A percentile compares a stretch with the other conserved stretches of the same genome.
Conservation (phyloP, 2,797 vertebrate species). For the Tenualosa thibaudeaui region DNA sequence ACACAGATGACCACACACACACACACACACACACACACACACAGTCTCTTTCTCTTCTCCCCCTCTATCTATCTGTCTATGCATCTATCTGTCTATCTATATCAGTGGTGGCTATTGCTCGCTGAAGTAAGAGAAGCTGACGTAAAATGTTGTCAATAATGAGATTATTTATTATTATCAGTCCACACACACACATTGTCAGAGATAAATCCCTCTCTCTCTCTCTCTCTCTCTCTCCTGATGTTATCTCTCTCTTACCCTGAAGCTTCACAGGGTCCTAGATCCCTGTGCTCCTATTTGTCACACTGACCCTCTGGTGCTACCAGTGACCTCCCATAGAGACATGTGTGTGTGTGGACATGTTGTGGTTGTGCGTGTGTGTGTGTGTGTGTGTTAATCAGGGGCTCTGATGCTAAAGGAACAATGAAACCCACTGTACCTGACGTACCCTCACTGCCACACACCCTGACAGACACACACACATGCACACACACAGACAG, state of each 20-base stretch:
- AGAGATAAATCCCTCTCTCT: background rate
- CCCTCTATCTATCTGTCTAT: too few relatives aligned
- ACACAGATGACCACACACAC: too few relatives aligned
- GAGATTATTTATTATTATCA: too few relatives aligned
- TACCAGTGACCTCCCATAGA: background rate
- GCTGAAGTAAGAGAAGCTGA: too few relatives aligned
- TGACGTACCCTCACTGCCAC: background rate
- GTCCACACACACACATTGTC: background rate
- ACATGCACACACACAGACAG: background rate
- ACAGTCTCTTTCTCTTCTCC: too few relatives aligned
- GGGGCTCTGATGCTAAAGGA: background rate
- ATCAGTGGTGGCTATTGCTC: too few relatives aligned
- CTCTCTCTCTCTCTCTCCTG: background rate
- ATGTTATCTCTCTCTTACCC: background rate
- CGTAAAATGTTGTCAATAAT: too few relatives aligned
- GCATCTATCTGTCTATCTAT: too few relatives aligned
- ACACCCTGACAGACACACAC: background rate
- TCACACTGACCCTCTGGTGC: background rate
- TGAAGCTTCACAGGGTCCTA: background rate
- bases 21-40: too few relatives aligned
- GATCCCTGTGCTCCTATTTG: background rate
- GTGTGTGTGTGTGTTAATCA: background rate
- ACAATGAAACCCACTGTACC: background rate
- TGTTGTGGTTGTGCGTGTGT: background rate
- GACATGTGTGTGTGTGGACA: background rate